A percentile compares a stretch with the other conserved stretches of the same genome.
These are phyloP conservation scores for Neostethus bicornis DNA, from an alignment of 2,797 vertebrate species.

Conservation along the genomic window DNA sequence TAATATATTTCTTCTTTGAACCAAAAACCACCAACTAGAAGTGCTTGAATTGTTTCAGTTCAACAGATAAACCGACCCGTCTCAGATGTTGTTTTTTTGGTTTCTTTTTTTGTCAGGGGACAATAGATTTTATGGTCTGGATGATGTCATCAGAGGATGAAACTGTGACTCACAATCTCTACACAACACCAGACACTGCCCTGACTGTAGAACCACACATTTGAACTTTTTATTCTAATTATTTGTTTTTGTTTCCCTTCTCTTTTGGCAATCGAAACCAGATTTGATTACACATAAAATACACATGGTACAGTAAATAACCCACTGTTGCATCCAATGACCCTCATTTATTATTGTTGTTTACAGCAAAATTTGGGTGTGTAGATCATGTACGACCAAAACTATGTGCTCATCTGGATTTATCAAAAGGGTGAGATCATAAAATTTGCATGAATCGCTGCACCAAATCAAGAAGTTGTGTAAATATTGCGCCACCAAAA, in stretches of 20 bases:
- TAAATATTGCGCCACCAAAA: too few relatives aligned
- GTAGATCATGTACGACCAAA: too few relatives aligned
- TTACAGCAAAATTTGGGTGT: too few relatives aligned
- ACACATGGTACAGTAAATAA: too few relatives aligned
- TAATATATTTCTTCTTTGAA: too few relatives aligned
- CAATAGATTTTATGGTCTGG: constrained; percentile 8
- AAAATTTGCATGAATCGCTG: too few relatives aligned
- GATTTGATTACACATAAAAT: not conserved
- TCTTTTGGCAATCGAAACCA: not conserved
- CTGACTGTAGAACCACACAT: constrained; percentile 9
- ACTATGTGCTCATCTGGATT: too few relatives aligned
- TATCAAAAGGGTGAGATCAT: too few relatives aligned
- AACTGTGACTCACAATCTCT: constrained; percentile 43
- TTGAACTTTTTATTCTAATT: constrained; percentile 31
- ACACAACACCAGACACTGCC: constrained; percentile 7
- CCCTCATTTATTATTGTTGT: too few relatives aligned
- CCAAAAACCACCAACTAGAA: not conserved
- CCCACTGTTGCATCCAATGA: too few relatives aligned
- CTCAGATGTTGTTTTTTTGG: not conserved
- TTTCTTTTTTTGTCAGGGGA: constrained; percentile 19
- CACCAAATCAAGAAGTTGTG: too few relatives aligned
- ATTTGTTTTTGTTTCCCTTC: not conserved
- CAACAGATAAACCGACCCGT: constrained; percentile 2
- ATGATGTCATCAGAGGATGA: constrained; percentile 17
- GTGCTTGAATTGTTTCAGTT: not conserved